Evolutionary conservation across 1,140 invertebrate species (phyloP), one percentile per base, ranked within the genome.

Genomic region (Steinernema khuongi): DNA sequence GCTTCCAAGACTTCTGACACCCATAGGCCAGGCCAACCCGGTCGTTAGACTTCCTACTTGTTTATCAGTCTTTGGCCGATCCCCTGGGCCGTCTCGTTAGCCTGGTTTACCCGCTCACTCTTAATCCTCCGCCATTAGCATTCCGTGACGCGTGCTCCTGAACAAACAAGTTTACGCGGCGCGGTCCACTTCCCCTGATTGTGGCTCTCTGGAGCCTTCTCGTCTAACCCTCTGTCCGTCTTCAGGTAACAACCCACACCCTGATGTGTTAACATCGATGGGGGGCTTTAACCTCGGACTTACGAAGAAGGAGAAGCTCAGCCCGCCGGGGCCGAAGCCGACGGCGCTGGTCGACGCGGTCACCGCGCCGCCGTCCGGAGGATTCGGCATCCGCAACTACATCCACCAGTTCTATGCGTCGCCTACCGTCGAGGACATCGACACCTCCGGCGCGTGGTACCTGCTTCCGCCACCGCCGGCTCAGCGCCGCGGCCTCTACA

Each of bases 321-420:
- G 66, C 43, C 75, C 75, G 60, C 68, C 75, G 36, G 68, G 69
- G 66, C 50, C 68, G 50, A 77, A 76, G 68, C 76, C 76, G 68
- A 78, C 76, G 41, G 75, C 76, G 41, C 75, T 77, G 30, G 76
- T 77, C 29, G 76, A 77, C 50, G 76, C 72, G 74, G 76, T 76
- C 1, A 36, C 31, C 26, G 11, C 50, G 11, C 69, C 76, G 31
- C 71, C 76, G 60, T 36, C 69, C 44, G 73, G 68, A 17, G 71
- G 76, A 36, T 83, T 83, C 67, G 81, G 81, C n/a, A 81, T 83
- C 32, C 74, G 75, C 50, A 80, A 78, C 41, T 83, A 83, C 41
- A 68, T 83, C n/a, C 77, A 83, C 69, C 79, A 83, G 36, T 83
- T 83, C 72, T 83, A 83, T 68, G 73, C 76, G 31, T 77, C 81